phyloP scores from a whole-genome alignment of 2,888 invertebrate species.

The Lasioglossum malachurum region DNA sequence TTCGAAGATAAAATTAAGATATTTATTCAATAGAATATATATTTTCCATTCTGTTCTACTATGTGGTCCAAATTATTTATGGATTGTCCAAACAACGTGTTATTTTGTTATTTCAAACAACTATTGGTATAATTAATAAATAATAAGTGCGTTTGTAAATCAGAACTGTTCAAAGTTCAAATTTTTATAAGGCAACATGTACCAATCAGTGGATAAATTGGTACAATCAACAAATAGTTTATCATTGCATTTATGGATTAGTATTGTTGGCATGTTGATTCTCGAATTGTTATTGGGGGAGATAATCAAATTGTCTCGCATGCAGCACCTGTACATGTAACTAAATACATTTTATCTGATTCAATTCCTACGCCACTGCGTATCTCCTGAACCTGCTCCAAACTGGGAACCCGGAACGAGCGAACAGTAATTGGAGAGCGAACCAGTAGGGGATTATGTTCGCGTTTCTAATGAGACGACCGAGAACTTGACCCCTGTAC shows the following conservation, averaged over 20 bases:
- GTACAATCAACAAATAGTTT: background rate
- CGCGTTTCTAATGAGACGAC: constrained; percentile 83
- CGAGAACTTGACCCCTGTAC: constrained; percentile 82
- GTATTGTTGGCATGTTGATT: background rate
- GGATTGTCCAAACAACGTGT: too few species aligned
- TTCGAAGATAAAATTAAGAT: too few species aligned
- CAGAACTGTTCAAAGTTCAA: too few species aligned
- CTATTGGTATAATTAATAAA: too few species aligned
- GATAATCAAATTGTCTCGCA: background rate
- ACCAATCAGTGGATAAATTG: background rate
- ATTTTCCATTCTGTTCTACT: too few species aligned
- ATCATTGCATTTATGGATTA: background rate
- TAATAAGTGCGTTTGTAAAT: too few species aligned
- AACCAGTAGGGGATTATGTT: constrained; percentile 72
- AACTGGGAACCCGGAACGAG: constrained; percentile 77
- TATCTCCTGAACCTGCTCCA: constrained; percentile 69
- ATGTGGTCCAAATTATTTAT: too few species aligned
- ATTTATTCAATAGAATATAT: too few species aligned
- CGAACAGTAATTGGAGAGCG: constrained; percentile 75
- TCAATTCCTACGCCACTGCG: constrained; percentile 64
- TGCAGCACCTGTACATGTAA: background rate
- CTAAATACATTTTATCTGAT: background rate
- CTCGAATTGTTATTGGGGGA: background rate
- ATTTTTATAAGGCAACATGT: background rate
- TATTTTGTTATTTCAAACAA: too few species aligned